Conservation (phyloP, 2,113 vertebrate species). For the Pristiophorus japonicus region DNA sequence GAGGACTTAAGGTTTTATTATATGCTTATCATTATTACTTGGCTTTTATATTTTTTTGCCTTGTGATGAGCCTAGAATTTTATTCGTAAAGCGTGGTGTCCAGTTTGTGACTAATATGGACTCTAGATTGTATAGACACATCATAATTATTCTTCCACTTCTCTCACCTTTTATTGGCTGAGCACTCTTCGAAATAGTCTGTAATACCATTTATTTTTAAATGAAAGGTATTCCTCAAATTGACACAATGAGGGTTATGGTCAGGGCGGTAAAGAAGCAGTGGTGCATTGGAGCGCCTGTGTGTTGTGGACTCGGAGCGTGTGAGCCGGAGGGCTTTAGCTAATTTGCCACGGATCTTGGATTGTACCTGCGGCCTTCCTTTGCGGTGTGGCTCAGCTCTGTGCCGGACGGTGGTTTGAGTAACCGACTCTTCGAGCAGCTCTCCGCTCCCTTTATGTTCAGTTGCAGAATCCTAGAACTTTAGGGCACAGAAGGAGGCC, state of each 20-base stretch:
- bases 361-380: background rate
- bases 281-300: too few species aligned
- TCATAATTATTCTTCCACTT: background rate
- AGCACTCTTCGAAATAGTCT: too few species aligned
- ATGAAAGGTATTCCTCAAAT: background rate
- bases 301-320: background rate
- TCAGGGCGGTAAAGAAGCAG: background rate
- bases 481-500: too few species aligned
- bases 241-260: background rate
- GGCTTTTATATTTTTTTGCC: background rate
- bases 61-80: background rate
- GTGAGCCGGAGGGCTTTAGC: background rate
- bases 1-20: background rate
- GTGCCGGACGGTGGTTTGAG: background rate
- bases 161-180: background rate
- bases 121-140: background rate
- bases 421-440: background rate
- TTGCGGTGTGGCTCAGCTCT: background rate
- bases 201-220: background rate
- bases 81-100: background rate
- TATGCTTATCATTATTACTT: background rate
- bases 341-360: background rate
- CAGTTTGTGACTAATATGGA: background rate
- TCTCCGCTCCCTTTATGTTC: background rate
- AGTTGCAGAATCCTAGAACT: background rate